Evolutionary conservation across 2,888 invertebrate species (phyloP).

Genomic region (Lithophane leautieri): DNA sequence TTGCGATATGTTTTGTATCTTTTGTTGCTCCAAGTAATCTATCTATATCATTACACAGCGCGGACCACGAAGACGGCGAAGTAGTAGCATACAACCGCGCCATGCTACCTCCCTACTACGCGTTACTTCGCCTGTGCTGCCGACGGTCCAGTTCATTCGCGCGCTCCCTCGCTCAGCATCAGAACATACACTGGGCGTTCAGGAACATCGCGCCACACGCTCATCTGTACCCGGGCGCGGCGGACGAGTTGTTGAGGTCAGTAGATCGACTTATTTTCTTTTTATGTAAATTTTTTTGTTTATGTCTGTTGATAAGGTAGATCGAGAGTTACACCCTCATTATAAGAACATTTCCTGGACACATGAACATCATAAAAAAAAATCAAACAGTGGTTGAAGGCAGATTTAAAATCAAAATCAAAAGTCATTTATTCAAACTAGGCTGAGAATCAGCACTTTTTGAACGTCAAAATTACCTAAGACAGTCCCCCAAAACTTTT

Average conservation of each 20-base stretch:
- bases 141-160: slow-evolving; percentile 96
- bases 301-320: neutral
- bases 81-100: slow-evolving; percentile 98
- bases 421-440: too few species aligned
- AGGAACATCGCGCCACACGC: slow-evolving; percentile 99
- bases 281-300: neutral
- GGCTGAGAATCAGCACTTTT: too few species aligned
- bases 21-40: neutral
- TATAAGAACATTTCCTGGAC: too few species aligned
- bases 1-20: neutral
- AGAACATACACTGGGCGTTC: slow-evolving; percentile 99
- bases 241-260: slow-evolving; percentile 96
- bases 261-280: neutral
- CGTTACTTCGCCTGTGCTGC: slow-evolving; percentile 96
- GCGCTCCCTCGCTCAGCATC: slow-evolving; percentile 96
- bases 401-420: too few species aligned
- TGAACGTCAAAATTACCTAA: too few species aligned
- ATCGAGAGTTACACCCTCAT: too few species aligned
- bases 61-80: slow-evolving; percentile 99
- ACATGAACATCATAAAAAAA: too few species aligned
- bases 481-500: too few species aligned
- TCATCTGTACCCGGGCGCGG: slow-evolving; percentile 97
- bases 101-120: slow-evolving; percentile 98
- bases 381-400: too few species aligned
- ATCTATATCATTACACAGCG: slow-evolving; percentile 88